Percentiles rank a stretch among this genome's conserved stretches.
Conservation (phyloP, 2,888 invertebrate genomes). For the Axea sp. region DNA sequence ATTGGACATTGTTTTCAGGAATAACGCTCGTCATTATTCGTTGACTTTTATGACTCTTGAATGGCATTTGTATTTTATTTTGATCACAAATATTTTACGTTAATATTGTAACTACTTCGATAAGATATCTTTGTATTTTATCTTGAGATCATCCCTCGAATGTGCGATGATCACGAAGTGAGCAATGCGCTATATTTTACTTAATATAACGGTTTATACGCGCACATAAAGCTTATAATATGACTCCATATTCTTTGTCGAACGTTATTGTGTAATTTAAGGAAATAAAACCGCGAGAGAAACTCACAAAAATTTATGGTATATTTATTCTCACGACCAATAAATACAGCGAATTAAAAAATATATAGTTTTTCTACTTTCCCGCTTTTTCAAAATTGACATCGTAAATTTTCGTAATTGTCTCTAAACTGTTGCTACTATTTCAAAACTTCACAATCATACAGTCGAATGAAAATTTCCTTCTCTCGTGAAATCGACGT, state of each 20-base stretch:
- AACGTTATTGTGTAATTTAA: slow-evolving; percentile 49
- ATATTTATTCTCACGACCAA: slow-evolving; percentile 8
- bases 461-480: neutral
- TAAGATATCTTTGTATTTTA: slow-evolving; percentile 41
- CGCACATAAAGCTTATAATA: slow-evolving; percentile 44
- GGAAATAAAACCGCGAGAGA: slow-evolving; percentile 27
- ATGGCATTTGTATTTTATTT: slow-evolving; percentile 45
- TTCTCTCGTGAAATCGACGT: neutral
- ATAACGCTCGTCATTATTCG: slow-evolving; percentile 18
- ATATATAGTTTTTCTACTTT: neutral
- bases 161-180: slow-evolving; percentile 45
- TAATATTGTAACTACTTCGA: slow-evolving; percentile 46
- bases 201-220: slow-evolving; percentile 50
- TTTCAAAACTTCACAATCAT: neutral
- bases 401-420: too few relatives aligned
- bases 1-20: slow-evolving; percentile 31
- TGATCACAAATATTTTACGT: slow-evolving; percentile 47
- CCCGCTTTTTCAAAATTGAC: slow-evolving; percentile 8
- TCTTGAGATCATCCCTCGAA: slow-evolving; percentile 30
- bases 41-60: slow-evolving; percentile 28
- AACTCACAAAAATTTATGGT: slow-evolving; percentile 18
- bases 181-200: slow-evolving; percentile 52
- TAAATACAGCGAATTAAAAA: slow-evolving; percentile 17
- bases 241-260: slow-evolving; percentile 40
- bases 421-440: slow-evolving; percentile 9